Base-by-base conservation (phyloP, 2,888 invertebrate species). In the Selenia dentaria region DNA sequence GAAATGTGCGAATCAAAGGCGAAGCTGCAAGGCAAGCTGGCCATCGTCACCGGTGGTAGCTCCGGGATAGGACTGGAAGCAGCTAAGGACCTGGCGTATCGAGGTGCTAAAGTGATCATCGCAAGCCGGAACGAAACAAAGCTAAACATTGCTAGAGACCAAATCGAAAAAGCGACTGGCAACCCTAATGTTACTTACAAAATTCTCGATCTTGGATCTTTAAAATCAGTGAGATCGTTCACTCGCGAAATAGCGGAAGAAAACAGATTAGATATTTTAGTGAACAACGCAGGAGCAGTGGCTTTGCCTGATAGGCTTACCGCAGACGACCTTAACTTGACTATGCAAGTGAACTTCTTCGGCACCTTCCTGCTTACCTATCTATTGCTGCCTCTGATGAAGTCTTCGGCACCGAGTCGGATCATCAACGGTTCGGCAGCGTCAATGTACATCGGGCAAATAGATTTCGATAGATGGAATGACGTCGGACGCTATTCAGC, bases 281-380 rank as follows among this genome's bases (percentile, higher is more conserved):
- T 93, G 37, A 93, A 93, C 67, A 93, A 93, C 58, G 93, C 93
- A 0, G 93, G 93, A n/a, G 79, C 91, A 0, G 63, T 82, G 1
- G 86, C 75, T 0, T 57, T 85, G 0, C 79, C 84, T 0, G 83
- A 87, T 40, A 80, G 67, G 38, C 68, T 88, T 9, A 93, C 94
- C 0, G 88, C 92, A 57, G 94, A 95, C 56, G 94, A 93, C 0
- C 75, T 95, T 16, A 93, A 94, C 54, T 70, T 91, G 1, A 92
- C 92, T 1, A 93, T 94, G 92, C 94, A 94, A 67, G 92, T 93
- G 34, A 95, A 95, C 70, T 93, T 94, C 68, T 93, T 95, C 63
- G 95, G 94, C 5, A 92, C 93, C 0, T 96, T 96, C 69, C 79
- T 96, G 26, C 85, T 96, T 24, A 95, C 95, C 0, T 94, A 93